Conservation (phyloP, 2,888 invertebrate genomes). For the Neoscelio sp. region DNA sequence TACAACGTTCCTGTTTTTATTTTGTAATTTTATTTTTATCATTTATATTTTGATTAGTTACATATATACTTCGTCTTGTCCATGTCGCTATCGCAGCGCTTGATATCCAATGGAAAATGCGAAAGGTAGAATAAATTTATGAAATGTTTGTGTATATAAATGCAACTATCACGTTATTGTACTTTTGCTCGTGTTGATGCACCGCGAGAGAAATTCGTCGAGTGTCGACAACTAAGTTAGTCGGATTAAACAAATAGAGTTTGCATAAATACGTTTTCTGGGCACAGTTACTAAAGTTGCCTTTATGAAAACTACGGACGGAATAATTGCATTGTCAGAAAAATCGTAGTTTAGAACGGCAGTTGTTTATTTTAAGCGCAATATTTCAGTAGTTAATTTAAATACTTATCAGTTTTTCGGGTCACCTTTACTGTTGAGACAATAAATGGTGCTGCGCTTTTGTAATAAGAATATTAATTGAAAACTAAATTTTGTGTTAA, state of each 20-base stretch:
- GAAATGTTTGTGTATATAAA: not conserved
- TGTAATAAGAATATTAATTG: too few species aligned
- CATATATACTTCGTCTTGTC: too few species aligned
- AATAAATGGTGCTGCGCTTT: too few species aligned
- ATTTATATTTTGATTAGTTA: too few species aligned
- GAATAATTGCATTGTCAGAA: constrained; percentile 1
- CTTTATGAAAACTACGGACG: not conserved
- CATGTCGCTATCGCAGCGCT: too few species aligned
- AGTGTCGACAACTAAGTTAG: not conserved
- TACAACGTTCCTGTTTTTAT: too few species aligned
- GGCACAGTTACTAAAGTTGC: not conserved
- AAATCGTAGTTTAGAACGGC: not conserved
- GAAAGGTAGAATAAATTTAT: not conserved
- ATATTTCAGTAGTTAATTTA: too few species aligned
- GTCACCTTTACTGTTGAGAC: too few species aligned
- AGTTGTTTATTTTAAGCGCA: constrained; percentile 1
- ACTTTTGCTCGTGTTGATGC: not conserved
- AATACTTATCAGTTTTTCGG: too few species aligned
- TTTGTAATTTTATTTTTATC: too few species aligned
- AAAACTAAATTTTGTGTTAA: too few species aligned
- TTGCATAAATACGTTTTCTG: not conserved
- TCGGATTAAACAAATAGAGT: not conserved
- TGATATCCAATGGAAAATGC: too few species aligned
- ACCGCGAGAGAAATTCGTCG: not conserved
- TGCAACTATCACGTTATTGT: not conserved